phyloP scores from a whole-genome alignment of 2,888 invertebrate species.

The Axea sp. region DNA sequence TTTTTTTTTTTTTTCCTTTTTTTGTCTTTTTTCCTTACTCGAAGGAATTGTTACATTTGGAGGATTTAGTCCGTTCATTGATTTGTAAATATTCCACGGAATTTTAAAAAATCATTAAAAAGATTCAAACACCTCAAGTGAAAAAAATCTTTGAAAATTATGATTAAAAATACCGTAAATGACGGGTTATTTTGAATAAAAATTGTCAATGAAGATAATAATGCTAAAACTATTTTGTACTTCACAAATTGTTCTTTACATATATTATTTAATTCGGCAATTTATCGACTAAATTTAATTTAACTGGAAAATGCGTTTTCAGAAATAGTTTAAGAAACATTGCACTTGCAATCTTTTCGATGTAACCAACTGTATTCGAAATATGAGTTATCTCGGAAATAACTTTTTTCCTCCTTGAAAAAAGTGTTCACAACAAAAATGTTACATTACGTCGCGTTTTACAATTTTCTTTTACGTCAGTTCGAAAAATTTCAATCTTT shows the following conservation, averaged over 20 bases:
- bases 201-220: no score
- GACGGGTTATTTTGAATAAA: no score
- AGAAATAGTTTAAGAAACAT: slow-evolving; percentile 17
- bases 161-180: no score
- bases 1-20: no score
- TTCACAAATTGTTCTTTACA: no score
- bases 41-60: slow-evolving; percentile 26
- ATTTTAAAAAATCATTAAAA: slow-evolving; percentile 8
- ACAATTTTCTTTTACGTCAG: slow-evolving; percentile 30
- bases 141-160: no score
- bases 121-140: no score
- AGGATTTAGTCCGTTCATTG: slow-evolving; percentile 10
- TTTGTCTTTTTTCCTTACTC: slow-evolving; percentile 29
- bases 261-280: no score
- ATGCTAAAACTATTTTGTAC: no score
- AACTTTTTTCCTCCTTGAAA: slow-evolving; percentile 26
- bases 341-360: slow-evolving; percentile 37
- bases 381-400: slow-evolving; percentile 41
- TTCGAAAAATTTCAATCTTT: slow-evolving; percentile 30
- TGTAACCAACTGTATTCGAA: slow-evolving; percentile 40
- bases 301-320: slow-evolving; percentile 13
- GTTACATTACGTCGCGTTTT: slow-evolving; percentile 18
- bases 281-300: slow-evolving; percentile 37
- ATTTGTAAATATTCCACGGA: slow-evolving; percentile 19
- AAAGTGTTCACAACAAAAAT: slow-evolving; percentile 30